A percentile compares a stretch with the other conserved stretches of the same genome.
Conservation (phyloP, 1,140 invertebrate genomes). For the Leptonema lineaticorne region DNA sequence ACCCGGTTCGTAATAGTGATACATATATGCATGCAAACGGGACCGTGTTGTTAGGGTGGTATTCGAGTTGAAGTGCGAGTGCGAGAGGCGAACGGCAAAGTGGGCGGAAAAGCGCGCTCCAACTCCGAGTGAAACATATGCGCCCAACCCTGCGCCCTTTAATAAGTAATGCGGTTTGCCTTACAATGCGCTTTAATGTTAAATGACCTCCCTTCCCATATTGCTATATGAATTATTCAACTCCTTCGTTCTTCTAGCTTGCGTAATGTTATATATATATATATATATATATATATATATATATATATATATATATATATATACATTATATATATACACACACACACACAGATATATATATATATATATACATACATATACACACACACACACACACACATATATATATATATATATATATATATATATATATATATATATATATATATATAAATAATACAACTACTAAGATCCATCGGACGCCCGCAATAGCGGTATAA, state of each 20-base stretch:
- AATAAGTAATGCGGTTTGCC: slow-evolving; percentile 42
- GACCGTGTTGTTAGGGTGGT: no score
- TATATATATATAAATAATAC: no score
- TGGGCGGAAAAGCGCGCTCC: neutral
- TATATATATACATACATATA: neutral
- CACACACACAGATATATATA: neutral
- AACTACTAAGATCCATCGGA: no score
- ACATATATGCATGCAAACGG: no score
- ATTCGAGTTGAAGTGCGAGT: no score
- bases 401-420: no score
- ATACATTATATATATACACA: neutral
- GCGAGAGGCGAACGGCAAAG: neutral
- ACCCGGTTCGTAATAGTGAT: neutral
- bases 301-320: neutral
- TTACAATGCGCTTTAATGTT: slow-evolving; percentile 43
- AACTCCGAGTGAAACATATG: slow-evolving; percentile 18
- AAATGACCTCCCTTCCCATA: slow-evolving; percentile 42
- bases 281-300: slow-evolving; percentile 12
- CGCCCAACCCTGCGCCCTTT: slow-evolving; percentile 37
- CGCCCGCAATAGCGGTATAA: no score
- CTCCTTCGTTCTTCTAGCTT: slow-evolving; percentile 21
- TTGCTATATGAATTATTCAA: slow-evolving; percentile 40
- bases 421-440: no score
- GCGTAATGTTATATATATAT: slow-evolving; percentile 10
- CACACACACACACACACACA: neutral